Conservation (phyloP, 1,140 invertebrate genomes). For the Aphelenchoides avenae region DNA sequence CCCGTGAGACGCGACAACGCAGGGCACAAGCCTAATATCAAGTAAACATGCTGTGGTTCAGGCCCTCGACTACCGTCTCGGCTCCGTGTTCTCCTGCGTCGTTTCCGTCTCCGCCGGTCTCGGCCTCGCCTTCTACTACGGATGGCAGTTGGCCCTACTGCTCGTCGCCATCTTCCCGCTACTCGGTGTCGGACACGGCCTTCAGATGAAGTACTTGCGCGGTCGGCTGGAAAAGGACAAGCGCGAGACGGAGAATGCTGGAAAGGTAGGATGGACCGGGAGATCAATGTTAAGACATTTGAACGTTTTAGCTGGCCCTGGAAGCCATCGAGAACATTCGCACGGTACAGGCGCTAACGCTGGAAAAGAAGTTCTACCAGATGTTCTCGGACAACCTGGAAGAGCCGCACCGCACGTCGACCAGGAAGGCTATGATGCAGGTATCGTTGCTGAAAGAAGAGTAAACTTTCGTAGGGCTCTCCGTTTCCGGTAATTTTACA, state of each 20-base stretch:
- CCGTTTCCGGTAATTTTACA: neutral
- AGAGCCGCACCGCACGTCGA: neutral
- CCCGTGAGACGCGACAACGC: too few species aligned
- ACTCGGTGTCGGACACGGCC: conserved; percentile 57
- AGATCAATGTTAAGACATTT: neutral
- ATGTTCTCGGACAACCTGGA: conserved; percentile 37
- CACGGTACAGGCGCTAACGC: conserved; percentile 49
- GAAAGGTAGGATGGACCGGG: conserved; percentile 55
- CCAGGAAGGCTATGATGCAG: too few species aligned
- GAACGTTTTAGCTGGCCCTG: conserved; percentile 39
- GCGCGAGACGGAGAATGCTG: conserved; percentile 61
- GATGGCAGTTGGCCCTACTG: conserved; percentile 60
- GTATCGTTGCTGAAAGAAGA: too few species aligned
- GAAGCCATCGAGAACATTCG: conserved; percentile 53
- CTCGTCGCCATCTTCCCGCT: conserved; percentile 57
- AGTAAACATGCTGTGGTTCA: too few species aligned
- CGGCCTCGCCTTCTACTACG: conserved; percentile 60
- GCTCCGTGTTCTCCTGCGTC: conserved; percentile 59
- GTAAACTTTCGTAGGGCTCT: neutral
- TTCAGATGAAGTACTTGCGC: conserved; percentile 15
- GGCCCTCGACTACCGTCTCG: conserved; percentile 62
- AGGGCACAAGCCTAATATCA: too few species aligned
- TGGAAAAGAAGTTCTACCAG: conserved; percentile 37
- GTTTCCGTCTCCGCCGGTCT: conserved; percentile 60
- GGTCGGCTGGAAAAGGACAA: conserved; percentile 60